A percentile compares a stretch with the other conserved stretches of the same genome.
phyloP scores from a whole-genome alignment of 2,113 vertebrate genomes.

The Myiozetetes cayanensis region DNA sequence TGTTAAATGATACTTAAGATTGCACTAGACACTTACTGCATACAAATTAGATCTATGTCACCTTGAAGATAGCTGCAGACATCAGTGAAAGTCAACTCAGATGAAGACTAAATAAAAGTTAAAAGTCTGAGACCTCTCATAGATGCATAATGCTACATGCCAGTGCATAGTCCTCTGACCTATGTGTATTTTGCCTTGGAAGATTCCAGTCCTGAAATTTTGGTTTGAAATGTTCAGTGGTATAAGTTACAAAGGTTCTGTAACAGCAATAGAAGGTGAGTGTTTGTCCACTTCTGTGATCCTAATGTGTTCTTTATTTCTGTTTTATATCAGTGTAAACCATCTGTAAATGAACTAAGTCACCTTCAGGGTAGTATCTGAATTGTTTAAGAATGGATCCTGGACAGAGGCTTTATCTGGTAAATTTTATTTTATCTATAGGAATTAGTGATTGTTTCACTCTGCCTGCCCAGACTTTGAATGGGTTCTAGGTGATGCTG shows the following conservation, averaged over 20 bases:
- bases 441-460: neutral
- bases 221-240: neutral
- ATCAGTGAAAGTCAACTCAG: neutral
- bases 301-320: neutral
- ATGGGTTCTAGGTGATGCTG: neutral
- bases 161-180: neutral
- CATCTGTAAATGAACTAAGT: neutral
- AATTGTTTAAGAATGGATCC: neutral
- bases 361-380: neutral
- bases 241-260: neutral
- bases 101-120: neutral
- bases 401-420: neutral
- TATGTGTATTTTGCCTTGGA: neutral
- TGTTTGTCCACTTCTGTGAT: neutral
- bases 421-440: neutral
- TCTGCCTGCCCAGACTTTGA: neutral
- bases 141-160: neutral
- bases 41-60: neutral
- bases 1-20: neutral
- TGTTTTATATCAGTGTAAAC: neutral
- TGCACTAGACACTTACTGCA: neutral
- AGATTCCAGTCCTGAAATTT: neutral
- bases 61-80: neutral
- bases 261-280: neutral
- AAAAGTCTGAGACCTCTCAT: neutral